phyloP scores from a whole-genome alignment of 2,888 invertebrate genomes.

The Stenchaetothrips biformis region DNA sequence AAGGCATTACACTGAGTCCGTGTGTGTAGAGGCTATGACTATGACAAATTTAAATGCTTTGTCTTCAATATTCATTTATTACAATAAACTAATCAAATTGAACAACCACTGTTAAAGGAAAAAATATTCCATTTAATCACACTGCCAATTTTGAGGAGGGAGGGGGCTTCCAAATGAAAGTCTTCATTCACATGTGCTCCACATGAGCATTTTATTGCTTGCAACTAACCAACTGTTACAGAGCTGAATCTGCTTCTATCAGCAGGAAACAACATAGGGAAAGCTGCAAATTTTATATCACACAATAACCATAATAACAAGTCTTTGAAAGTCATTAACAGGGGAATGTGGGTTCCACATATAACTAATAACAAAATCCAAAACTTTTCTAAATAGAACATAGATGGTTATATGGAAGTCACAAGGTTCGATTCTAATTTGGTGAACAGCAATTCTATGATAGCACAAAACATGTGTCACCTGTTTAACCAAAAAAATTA shows the following conservation, averaged over 20 bases:
- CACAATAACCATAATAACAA: conserved; percentile 20
- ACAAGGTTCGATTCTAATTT: background rate
- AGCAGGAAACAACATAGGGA: conserved; percentile 4
- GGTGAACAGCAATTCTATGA: background rate
- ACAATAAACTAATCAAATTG: background rate
- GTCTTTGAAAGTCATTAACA: conserved; percentile 11
- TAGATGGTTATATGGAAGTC: background rate
- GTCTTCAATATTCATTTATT: background rate
- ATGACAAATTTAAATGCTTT: background rate
- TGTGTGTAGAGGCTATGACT: background rate
- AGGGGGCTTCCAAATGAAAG: background rate
- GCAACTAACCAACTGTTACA: conserved; percentile 15
- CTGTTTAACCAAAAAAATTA: background rate
- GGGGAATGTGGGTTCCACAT: conserved; percentile 14
- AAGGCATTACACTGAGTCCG: background rate
- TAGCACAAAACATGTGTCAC: background rate
- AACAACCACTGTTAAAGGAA: too few relatives aligned
- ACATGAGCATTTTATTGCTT: conserved; percentile 21
- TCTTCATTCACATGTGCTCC: background rate
- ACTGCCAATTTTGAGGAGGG: too few relatives aligned
- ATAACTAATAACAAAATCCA: background rate
- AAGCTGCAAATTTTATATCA: conserved; percentile 25
- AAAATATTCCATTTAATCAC: too few relatives aligned
- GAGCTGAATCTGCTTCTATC: conserved; percentile 16
- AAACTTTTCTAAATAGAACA: background rate